Base-by-base conservation (phyloP, 2,113 vertebrate species). In the Pteropus alecto region DNA sequence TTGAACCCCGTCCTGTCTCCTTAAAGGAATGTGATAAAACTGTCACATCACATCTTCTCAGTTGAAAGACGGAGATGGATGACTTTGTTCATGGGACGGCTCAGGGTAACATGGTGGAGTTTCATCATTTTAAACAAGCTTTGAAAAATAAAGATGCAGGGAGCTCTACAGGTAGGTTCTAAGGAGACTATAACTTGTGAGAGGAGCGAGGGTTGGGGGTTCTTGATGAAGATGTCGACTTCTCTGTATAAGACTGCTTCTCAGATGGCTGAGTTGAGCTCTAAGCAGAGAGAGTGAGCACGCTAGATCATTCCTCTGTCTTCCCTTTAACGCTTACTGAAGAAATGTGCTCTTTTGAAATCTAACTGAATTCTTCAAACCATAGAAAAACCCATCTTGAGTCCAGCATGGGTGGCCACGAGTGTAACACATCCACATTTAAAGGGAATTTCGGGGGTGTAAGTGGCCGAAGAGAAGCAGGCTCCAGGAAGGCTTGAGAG, bases 81-180 rank as follows among this genome's bases (percentile, higher is more conserved):
- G 38, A 48, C 58, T 67, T 86, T 67, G 38, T 60, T 90, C 28
- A 54, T 74, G n/a, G 88, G 18, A 14, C 28, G 19, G 6, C n/a
- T 26, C 2, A 5, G 46, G 21, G 51, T 58, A 26, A n/a, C 24
- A 22, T 3, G 51, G 63, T 61, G 38, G 56, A 43, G 43, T 77
- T 85, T 79, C 38, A 28, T 33, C 70, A 30, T 90, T 84, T 46
- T 74, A 76, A 83, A 73, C 70, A 30, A 3, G 73, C 68, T 87
- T 78, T 93, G 63, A 70, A 92, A 93, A 77, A 67, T 77, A 77
- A 73, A 95, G 82, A 73, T 46, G 30, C n/a, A 56, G 19, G 54
- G 48, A 41, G 28, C 74, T 84, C 88, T 56, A 19, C 7, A 48
- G 84, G 18, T 54, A 30, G 76, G 58, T 70, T 87, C 19, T 70